These are phyloP conservation scores for Bradypus variegatus DNA, from an alignment of 2,797 vertebrate genomes.

Conservation along the genomic window DNA sequence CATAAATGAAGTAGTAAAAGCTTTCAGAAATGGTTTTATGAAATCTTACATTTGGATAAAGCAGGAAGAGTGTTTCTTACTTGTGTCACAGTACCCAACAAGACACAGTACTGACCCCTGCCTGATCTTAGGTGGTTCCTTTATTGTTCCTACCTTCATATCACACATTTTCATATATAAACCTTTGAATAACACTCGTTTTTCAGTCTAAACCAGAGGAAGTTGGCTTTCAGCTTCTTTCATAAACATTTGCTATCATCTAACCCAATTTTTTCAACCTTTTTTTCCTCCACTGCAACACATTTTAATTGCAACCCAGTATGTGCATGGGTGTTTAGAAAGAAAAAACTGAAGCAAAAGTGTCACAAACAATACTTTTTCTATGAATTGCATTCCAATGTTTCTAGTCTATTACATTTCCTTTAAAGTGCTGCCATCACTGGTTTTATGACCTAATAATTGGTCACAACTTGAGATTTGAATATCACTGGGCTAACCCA, in stretches of 20 bases:
- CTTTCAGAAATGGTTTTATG: conserved; percentile 7
- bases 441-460: conserved; percentile 15
- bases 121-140: background rate
- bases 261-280: background rate
- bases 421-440: background rate
- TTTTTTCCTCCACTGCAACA: background rate
- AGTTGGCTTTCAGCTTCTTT: background rate
- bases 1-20: conserved; percentile 5
- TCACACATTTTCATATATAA: background rate
- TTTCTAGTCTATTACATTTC: conserved; percentile 2
- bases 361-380: conserved; percentile 14
- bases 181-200: background rate
- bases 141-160: background rate
- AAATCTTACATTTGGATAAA: conserved; percentile 31
- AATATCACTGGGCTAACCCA: background rate
- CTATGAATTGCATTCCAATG: background rate
- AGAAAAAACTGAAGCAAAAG: background rate
- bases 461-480: background rate
- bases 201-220: conserved; percentile 26
- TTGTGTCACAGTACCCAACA: conserved; percentile 19
- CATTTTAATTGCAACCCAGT: background rate
- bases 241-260: conserved; percentile 18
- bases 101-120: background rate
- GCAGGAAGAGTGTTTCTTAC: conserved; percentile 26
- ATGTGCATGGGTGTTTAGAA: background rate